These are phyloP conservation scores for Aleiodes leptofemur DNA, from an alignment of 2,888 invertebrate genomes.

Conservation along the genomic window DNA sequence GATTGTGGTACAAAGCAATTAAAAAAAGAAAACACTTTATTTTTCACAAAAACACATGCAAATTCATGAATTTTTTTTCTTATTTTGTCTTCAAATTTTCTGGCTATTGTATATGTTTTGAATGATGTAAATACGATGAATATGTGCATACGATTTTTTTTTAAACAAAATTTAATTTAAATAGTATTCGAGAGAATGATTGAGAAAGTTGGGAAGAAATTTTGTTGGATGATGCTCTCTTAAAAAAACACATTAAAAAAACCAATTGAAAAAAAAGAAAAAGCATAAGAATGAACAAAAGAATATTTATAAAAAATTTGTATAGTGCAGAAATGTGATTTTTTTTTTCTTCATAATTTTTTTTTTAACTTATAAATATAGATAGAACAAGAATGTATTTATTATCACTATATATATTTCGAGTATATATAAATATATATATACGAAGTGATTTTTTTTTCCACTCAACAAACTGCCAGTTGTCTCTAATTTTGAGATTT, in stretches of 20 bases:
- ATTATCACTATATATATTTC: conserved; percentile 47
- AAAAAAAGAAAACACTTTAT: no score
- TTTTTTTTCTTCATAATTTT: conserved; percentile 48
- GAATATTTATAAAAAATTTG: conserved; percentile 37
- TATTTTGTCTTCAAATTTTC: no score
- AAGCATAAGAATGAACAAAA: neutral
- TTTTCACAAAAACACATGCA: no score
- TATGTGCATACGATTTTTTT: no score
- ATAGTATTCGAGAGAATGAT: no score
- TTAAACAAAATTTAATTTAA: no score
- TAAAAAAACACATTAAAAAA: neutral
- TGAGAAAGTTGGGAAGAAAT: no score
- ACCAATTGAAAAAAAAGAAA: neutral
- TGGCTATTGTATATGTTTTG: no score
- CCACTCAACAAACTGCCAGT: conserved; percentile 51
- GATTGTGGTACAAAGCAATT: no score
- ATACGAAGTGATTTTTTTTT: conserved; percentile 9
- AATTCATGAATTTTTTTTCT: no score
- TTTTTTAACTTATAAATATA: conserved; percentile 40
- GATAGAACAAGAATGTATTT: conserved; percentile 55
- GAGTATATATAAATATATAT: conserved; percentile 25
- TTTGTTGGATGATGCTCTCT: neutral
- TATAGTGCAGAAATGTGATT: conserved; percentile 44
- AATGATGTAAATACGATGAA: no score
- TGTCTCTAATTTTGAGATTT: conserved; percentile 38